Conservation (phyloP, 1,140 invertebrate genomes). For the Ceratina calcarata region DNA sequence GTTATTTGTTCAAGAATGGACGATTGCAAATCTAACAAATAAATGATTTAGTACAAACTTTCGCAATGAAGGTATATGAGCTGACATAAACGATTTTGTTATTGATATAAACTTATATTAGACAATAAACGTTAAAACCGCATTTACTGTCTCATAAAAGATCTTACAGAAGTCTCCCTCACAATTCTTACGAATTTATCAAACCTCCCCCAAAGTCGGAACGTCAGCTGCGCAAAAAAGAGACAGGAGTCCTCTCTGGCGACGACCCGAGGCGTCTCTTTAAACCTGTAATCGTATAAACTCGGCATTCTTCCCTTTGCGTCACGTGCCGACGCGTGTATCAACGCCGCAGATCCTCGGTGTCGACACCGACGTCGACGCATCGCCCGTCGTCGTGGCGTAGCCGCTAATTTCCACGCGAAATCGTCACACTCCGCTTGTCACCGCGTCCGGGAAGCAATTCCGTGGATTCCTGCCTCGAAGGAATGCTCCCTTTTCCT, state of each 20-base stretch:
- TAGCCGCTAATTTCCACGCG: slow-evolving; percentile 61
- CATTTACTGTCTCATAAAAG: too few relatives aligned
- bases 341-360: not conserved
- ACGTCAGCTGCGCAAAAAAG: not conserved
- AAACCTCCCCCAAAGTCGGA: slow-evolving; percentile 75
- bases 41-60: too few relatives aligned
- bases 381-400: slow-evolving; percentile 19
- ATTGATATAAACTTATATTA: too few relatives aligned
- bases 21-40: too few relatives aligned
- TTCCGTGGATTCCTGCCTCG: slow-evolving; percentile 64
- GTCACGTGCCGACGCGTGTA: slow-evolving; percentile 18
- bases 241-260: not conserved
- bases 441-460: slow-evolving; percentile 60
- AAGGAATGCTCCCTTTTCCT: slow-evolving; percentile 65
- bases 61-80: too few relatives aligned
- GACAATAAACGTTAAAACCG: too few relatives aligned
- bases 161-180: slow-evolving; percentile 59
- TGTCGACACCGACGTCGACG: slow-evolving; percentile 16
- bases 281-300: slow-evolving; percentile 9
- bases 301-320: slow-evolving; percentile 16
- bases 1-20: too few relatives aligned
- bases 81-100: too few relatives aligned
- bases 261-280: not conserved
- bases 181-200: slow-evolving; percentile 79
- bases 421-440: slow-evolving; percentile 59